Base-by-base conservation (phyloP, 1,140 invertebrate species). In the Caenorhabditis briggsae region DNA sequence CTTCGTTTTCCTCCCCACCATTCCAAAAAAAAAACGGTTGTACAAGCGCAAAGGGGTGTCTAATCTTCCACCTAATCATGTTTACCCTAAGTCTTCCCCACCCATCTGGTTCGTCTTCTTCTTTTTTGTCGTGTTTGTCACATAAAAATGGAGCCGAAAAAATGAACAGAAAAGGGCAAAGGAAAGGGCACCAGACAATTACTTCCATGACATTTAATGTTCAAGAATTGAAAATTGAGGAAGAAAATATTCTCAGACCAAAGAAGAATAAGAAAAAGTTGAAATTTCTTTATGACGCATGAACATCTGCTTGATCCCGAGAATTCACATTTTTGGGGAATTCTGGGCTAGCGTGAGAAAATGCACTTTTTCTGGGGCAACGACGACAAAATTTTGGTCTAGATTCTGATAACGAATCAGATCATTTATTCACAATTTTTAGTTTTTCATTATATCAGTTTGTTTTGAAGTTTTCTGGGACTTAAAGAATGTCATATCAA, bases 51-150 rank as follows among this genome's bases (percentile, higher is more conserved):
- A 53, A 11, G 14, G 41, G 14, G 14, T 70, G 33, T 78, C 18
- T 78, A 78, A 78, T 78, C 70, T 50, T 78, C 70, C 70, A 41
- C 70, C n/a, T 78, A 78, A 78, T 78, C 70, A 50, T 78, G 70
- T 78, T 78, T 78, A 50, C 70, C 43, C 50, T 43, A 43, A 50
- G 70, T 78, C 70, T 78, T 78, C 70, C n/a, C 43, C 14, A 33
- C 33, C 33, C 33, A 33, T 33, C 33, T 33, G 33, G 33, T 33
- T 33, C 33, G 33, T 33, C 33, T 33, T 33, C 33, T 33, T 11
- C 70, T 5, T 18, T 18, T 43, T 43, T n/a, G 14, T 20, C 2
- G 23, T 46, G 64, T 70, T 70, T 70, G 64, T 18, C 18, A 11
- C 33, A 18, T n/a, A 70, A 20, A 46, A 46, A 8, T 12, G 12